These are phyloP conservation scores for Gymnocephalus cernua DNA, from an alignment of 2,113 vertebrate species.

Conservation along the genomic window DNA sequence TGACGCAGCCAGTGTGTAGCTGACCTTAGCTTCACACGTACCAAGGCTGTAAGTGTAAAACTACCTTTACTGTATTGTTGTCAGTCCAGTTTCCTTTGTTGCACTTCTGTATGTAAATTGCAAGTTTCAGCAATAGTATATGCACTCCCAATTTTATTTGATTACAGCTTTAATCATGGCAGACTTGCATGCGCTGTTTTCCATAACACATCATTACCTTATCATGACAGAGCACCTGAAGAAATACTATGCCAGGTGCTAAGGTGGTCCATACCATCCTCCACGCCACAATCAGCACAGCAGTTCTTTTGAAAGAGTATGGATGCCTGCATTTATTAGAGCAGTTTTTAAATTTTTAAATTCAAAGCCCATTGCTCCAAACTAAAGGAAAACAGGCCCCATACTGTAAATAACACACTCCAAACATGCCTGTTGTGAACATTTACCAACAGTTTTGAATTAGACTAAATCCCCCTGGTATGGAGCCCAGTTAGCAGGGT, in stretches of 20 bases:
- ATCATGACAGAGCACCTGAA: not conserved
- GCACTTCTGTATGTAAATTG: not conserved
- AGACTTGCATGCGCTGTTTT: not conserved
- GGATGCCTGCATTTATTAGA: slow-evolving; percentile 9
- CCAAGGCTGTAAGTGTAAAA: not conserved
- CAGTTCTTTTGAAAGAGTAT: slow-evolving; percentile 1
- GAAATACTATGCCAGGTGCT: not conserved
- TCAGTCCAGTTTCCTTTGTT: not conserved
- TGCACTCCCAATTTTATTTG: not conserved
- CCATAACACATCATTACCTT: not conserved
- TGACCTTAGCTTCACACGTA: not conserved
- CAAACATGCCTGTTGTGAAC: slow-evolving; percentile 49
- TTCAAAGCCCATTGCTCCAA: slow-evolving; percentile 18
- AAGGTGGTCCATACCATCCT: slow-evolving; percentile 21
- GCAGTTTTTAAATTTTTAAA: slow-evolving; percentile 15
- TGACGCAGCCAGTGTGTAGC: no score
- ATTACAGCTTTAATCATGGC: not conserved
- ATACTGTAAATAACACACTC: slow-evolving; percentile 47
- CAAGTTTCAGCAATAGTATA: not conserved
- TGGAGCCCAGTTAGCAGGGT: slow-evolving; percentile 27
- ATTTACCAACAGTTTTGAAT: slow-evolving; percentile 35
- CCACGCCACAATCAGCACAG: not conserved
- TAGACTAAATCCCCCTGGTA: slow-evolving; percentile 19
- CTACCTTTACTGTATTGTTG: not conserved
- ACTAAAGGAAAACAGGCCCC: slow-evolving; percentile 24